Evolutionary conservation across 2,113 vertebrate species (phyloP).

Genomic region (Chamaea fasciata): DNA sequence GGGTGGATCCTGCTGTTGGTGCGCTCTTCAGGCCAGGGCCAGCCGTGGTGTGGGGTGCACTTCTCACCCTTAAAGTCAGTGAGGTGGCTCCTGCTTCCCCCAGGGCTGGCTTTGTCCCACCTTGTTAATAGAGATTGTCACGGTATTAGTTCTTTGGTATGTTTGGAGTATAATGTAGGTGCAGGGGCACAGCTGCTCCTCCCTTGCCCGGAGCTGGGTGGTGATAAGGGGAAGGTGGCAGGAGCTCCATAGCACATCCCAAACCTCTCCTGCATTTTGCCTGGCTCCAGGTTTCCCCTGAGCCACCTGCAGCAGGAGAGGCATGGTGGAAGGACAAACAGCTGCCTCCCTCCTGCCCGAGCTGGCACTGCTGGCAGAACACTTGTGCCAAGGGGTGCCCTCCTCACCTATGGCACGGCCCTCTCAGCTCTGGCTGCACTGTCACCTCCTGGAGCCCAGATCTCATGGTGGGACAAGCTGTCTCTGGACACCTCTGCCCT

Average conservation of each 20-base stretch:
- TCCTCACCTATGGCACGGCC: rapidly evolving
- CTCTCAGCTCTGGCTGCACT: background rate
- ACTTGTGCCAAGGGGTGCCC: rapidly evolving
- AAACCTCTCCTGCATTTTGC: background rate
- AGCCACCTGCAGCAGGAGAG: background rate
- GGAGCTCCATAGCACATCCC: background rate
- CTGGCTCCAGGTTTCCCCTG: background rate
- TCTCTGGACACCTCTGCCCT: background rate
- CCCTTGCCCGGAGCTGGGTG: rapidly evolving
- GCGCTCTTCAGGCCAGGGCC: background rate
- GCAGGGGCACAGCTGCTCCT: background rate
- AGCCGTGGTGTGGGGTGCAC: rapidly evolving
- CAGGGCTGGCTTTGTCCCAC: slow-evolving; percentile 4
- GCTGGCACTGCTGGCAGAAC: rapidly evolving
- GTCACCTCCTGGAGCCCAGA: background rate
- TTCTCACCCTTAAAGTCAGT: background rate
- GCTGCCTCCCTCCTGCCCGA: background rate
- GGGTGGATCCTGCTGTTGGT: background rate
- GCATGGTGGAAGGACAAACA: rapidly evolving
- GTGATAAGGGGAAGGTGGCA: background rate
- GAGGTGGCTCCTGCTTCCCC: background rate
- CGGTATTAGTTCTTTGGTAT: slow-evolving; percentile 13
- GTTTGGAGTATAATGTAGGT: background rate
- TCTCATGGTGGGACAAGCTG: background rate
- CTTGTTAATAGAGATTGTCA: background rate